A percentile compares a stretch with the other conserved stretches of the same genome.
Conservation (phyloP, 2,888 invertebrate genomes). For the Caenorhabditis uteleia region DNA sequence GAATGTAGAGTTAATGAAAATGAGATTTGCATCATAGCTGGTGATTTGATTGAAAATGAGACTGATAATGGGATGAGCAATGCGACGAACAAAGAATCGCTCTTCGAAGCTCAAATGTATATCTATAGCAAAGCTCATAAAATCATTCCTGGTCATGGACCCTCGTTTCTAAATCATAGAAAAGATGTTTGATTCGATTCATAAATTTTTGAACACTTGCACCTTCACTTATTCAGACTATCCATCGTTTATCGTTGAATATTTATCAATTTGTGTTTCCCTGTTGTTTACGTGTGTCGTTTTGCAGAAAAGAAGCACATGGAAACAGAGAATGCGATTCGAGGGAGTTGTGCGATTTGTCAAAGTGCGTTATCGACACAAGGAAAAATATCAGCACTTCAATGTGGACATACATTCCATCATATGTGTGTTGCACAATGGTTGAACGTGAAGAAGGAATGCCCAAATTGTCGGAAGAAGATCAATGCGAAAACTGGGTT, state of each 20-base stretch:
- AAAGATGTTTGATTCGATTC: not conserved
- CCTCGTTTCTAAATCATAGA: not conserved
- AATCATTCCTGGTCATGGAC: constrained; percentile 44
- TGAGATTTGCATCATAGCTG: constrained; percentile 19
- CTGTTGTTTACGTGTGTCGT: not conserved
- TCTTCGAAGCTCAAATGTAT: constrained; percentile 11
- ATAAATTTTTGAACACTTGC: not conserved
- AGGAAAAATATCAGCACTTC: constrained; percentile 30
- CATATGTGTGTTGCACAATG: constrained; percentile 25
- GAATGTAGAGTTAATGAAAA: constrained; percentile 4
- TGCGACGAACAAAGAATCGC: constrained; percentile 9
- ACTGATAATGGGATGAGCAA: constrained; percentile 13
- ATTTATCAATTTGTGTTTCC: too few relatives aligned
- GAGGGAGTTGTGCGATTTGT: constrained; percentile 24
- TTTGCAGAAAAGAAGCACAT: constrained; percentile 4
- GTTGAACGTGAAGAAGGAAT: constrained; percentile 27
- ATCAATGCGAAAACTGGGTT: constrained; percentile 18
- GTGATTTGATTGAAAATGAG: constrained; percentile 43
- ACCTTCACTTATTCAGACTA: not conserved
- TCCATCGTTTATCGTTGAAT: not conserved
- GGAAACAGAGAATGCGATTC: not conserved
- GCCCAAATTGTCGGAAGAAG: constrained; percentile 33
- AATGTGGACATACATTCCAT: constrained; percentile 33
- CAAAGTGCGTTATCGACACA: constrained; percentile 4
- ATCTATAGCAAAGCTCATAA: constrained; percentile 23